Evolutionary conservation across 2,797 vertebrate species (phyloP).

Genomic region (Aselliscus stoliczkanus): DNA sequence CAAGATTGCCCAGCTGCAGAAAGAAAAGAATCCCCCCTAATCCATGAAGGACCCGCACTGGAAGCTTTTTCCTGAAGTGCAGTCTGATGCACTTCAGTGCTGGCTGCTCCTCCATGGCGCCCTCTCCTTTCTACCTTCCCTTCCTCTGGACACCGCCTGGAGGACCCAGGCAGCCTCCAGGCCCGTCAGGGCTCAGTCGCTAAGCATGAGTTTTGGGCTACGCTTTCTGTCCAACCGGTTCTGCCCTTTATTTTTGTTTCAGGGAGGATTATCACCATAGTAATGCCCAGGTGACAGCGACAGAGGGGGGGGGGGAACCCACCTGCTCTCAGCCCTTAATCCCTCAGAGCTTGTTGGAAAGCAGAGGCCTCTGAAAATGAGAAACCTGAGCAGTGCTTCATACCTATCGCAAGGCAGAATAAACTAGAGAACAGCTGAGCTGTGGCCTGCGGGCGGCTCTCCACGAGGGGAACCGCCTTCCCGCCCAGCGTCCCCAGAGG

Average conservation of each 20-base stretch:
- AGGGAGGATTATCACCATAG: slow-evolving; percentile 81
- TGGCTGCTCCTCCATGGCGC: rapidly evolving
- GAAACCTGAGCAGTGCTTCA: neutral
- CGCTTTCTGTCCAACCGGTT: slow-evolving; percentile 89
- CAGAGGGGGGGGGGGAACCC: slow-evolving; percentile 73
- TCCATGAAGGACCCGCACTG: rapidly evolving
- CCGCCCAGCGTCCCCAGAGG: neutral
- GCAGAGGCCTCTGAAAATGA: slow-evolving; percentile 69
- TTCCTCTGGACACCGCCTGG: neutral
- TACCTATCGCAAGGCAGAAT: neutral
- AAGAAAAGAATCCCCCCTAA: neutral
- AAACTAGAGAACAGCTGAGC: neutral
- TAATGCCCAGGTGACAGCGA: slow-evolving; percentile 83
- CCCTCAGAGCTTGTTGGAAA: slow-evolving; percentile 78
- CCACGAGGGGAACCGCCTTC: neutral
- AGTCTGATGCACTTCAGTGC: rapidly evolving
- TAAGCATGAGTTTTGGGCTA: neutral
- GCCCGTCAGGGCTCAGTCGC: neutral
- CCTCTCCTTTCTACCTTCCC: neutral
- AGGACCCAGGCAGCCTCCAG: neutral
- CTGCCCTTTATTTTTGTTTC: slow-evolving; percentile 82
- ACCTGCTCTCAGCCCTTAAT: slow-evolving; percentile 74
- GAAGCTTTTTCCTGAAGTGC: neutral
- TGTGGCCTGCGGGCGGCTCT: neutral
- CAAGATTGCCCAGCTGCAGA: neutral